Evolutionary conservation across 2,113 vertebrate genomes (phyloP).

Genomic region (Varanus salvator): DNA sequence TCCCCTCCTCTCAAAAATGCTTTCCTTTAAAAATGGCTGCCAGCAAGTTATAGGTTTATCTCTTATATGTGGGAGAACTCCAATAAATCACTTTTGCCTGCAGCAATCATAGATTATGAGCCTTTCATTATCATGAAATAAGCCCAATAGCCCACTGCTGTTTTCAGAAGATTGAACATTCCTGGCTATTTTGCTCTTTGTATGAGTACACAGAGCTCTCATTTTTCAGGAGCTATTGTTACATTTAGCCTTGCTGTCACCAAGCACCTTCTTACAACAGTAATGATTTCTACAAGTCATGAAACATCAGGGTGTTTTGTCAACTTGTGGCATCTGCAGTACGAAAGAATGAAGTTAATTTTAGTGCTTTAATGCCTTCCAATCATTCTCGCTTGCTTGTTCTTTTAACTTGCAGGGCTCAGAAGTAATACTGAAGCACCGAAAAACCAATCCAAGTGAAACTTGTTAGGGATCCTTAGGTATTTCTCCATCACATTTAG

Average conservation of each 20-base stretch:
- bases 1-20: conserved; percentile 43
- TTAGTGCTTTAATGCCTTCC: conserved; percentile 62
- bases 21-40: conserved; percentile 63
- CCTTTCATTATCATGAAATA: conserved; percentile 79
- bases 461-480: conserved; percentile 56
- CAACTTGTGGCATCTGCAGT: conserved; percentile 46
- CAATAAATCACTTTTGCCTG: conserved; percentile 79
- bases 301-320: conserved; percentile 47
- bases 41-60: conserved; percentile 74
- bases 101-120: conserved; percentile 76
- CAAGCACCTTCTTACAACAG: conserved; percentile 48
- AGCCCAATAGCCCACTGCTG: conserved; percentile 71
- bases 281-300: conserved; percentile 55
- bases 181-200: conserved; percentile 60
- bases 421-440: conserved; percentile 47
- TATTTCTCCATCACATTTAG: not conserved
- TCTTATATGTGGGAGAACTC: conserved; percentile 63
- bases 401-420: conserved; percentile 57
- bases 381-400: conserved; percentile 56
- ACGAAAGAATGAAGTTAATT: conserved; percentile 64
- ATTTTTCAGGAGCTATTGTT: conserved; percentile 64
- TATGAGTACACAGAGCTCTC: conserved; percentile 50
- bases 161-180: conserved; percentile 76
- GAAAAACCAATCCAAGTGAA: conserved; percentile 64
- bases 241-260: conserved; percentile 62